phyloP scores from a whole-genome alignment of 2,797 vertebrate species.

The Typhlichthys eigenmanni region DNA sequence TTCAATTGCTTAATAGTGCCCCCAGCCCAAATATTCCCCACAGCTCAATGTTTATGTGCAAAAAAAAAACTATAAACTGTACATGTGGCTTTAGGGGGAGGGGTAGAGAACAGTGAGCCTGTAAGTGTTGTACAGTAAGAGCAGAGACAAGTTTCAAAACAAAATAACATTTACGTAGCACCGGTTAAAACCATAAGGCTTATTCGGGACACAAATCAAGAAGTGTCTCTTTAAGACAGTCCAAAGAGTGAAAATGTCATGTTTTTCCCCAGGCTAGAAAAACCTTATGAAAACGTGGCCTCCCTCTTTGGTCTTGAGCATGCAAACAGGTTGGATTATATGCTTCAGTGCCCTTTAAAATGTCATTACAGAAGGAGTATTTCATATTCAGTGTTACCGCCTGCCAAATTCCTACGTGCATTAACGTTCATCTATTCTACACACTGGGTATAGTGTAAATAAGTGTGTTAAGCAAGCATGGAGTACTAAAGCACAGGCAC shows the following conservation, averaged over 20 bases:
- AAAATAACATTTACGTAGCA: too few relatives aligned
- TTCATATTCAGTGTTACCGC: neutral
- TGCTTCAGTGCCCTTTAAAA: conserved; percentile 16
- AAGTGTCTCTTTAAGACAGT: too few relatives aligned
- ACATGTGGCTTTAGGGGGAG: neutral
- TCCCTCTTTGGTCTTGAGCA: conserved; percentile 5
- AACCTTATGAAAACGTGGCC: conserved; percentile 12
- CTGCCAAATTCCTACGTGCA: neutral
- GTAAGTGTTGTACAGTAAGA: neutral
- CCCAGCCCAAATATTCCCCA: too few relatives aligned
- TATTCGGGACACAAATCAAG: too few relatives aligned
- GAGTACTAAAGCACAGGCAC: neutral
- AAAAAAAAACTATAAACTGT: too few relatives aligned
- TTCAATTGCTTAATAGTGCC: too few relatives aligned
- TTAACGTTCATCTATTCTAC: neutral
- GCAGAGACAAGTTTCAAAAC: neutral
- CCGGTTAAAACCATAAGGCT: too few relatives aligned
- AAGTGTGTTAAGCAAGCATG: neutral
- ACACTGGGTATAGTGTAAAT: neutral
- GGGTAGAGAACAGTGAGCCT: too few relatives aligned
- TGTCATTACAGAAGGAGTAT: conserved; percentile 27
- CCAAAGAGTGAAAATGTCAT: conserved; percentile 4
- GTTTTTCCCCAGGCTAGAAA: neutral
- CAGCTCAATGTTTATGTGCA: too few relatives aligned
- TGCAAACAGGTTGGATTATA: conserved; percentile 5